These are phyloP conservation scores for Metopia argyrocephala DNA, from an alignment of 2,888 invertebrate species.

Conservation along the genomic window DNA sequence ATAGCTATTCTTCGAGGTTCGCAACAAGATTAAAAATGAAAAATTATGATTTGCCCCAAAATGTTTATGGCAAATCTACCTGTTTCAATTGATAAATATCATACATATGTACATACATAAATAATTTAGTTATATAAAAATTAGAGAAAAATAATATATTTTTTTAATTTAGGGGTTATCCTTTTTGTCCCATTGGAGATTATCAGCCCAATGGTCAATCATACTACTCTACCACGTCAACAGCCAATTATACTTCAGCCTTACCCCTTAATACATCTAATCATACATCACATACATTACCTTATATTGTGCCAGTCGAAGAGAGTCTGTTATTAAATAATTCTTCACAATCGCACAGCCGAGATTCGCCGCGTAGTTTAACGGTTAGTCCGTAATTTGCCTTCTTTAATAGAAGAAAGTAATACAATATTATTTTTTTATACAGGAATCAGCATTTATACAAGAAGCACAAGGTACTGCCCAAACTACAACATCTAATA, in stretches of 20 bases:
- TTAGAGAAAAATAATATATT: too few species aligned
- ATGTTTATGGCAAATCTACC: too few species aligned
- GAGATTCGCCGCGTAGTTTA: conserved; percentile 85
- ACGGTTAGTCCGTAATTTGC: conserved; percentile 80
- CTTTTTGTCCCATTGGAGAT: conserved; percentile 88
- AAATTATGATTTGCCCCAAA: too few species aligned
- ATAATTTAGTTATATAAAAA: too few species aligned
- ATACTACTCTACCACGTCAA: conserved; percentile 82
- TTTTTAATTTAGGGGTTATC: conserved; percentile 82
- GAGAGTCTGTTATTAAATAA: conserved; percentile 82
- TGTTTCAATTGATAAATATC: too few species aligned
- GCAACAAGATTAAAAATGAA: too few species aligned
- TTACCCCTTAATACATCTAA: conserved; percentile 74
- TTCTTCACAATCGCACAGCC: conserved; percentile 79
- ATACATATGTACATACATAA: too few species aligned
- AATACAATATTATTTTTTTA: neutral
- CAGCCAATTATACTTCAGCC: conserved; percentile 65
- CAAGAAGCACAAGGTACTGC: conserved; percentile 77
- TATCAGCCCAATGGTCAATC: conserved; percentile 79
- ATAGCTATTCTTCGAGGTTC: too few species aligned
- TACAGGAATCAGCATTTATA: conserved; percentile 78
- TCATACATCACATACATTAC: conserved; percentile 77
- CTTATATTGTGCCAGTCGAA: conserved; percentile 86
- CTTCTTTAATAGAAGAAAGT: neutral
- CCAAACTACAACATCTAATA: conserved; percentile 80